Percentiles rank a stretch among this genome's conserved stretches.
Evolutionary conservation across 2,797 vertebrate species (phyloP).

Genomic region (Eulemur albifrons): DNA sequence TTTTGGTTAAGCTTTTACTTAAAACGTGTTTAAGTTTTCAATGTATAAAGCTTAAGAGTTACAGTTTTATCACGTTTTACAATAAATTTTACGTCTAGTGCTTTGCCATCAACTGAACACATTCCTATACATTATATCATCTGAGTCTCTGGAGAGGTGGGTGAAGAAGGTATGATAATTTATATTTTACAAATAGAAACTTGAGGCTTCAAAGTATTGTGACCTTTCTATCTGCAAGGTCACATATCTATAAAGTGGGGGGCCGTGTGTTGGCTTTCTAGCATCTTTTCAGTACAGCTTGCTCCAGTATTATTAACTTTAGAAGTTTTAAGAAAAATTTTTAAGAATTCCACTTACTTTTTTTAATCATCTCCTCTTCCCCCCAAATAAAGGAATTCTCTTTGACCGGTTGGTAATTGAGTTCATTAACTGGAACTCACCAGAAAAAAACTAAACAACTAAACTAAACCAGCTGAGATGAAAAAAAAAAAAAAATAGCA

Average conservation of each 20-base stretch:
- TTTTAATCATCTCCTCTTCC: background rate
- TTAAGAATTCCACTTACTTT: background rate
- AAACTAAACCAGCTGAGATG: background rate
- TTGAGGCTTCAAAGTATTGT: background rate
- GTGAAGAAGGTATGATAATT: background rate
- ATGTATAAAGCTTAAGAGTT: background rate
- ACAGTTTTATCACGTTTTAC: background rate
- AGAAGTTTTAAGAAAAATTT: background rate
- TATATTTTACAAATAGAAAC: background rate
- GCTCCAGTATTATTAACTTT: background rate
- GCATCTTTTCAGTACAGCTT: background rate
- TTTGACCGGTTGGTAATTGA: constrained; percentile 22
- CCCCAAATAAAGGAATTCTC: background rate
- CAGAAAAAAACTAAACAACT: background rate
- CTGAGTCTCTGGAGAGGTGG: background rate
- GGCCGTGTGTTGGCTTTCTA: background rate
- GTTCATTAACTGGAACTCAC: constrained; percentile 47
- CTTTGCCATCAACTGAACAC: background rate
- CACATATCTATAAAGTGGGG: background rate
- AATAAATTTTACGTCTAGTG: background rate
- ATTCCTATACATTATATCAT: background rate
- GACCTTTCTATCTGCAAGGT: background rate
- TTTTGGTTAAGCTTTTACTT: background rate
- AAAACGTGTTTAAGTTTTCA: background rate
- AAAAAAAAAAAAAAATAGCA: constrained; percentile 36